These are phyloP conservation scores for Leucoma salicis DNA, from an alignment of 2,888 invertebrate species.

Conservation along the genomic window DNA sequence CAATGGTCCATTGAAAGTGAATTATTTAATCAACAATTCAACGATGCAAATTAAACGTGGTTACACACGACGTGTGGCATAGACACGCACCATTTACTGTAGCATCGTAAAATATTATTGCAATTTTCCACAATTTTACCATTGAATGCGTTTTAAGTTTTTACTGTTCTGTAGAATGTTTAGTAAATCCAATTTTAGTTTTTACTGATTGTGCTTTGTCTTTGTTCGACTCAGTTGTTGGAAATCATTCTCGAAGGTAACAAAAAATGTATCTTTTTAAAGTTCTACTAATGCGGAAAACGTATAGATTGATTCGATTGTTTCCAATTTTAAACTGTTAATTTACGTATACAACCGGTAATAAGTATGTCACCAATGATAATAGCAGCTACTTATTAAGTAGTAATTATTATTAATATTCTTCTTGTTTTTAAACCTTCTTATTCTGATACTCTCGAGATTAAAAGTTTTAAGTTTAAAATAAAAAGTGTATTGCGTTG, in stretches of 20 bases:
- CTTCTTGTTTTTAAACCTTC: no score
- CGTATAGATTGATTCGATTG: background rate
- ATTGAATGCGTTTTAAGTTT: background rate
- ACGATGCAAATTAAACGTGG: no score
- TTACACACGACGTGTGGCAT: background rate
- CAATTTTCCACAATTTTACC: slow-evolving; percentile 3
- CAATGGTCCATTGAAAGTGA: no score
- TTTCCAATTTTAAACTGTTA: no score
- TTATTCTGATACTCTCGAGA: no score
- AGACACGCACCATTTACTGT: background rate
- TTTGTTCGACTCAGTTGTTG: background rate
- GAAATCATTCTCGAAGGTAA: slow-evolving; percentile 17
- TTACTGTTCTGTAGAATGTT: background rate
- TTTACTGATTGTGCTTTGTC: background rate
- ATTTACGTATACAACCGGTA: no score
- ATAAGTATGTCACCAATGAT: no score
- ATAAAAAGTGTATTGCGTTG: no score
- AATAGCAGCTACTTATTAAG: no score
- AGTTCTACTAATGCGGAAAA: slow-evolving; percentile 7
- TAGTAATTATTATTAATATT: no score
- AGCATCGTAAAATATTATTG: background rate
- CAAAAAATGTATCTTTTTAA: slow-evolving; percentile 16
- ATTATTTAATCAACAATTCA: no score
- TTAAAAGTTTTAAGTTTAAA: no score
- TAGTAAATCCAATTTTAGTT: background rate